Evolutionary conservation across 2,113 vertebrate species (phyloP).

Genomic region (Cochlearius cochlearius): DNA sequence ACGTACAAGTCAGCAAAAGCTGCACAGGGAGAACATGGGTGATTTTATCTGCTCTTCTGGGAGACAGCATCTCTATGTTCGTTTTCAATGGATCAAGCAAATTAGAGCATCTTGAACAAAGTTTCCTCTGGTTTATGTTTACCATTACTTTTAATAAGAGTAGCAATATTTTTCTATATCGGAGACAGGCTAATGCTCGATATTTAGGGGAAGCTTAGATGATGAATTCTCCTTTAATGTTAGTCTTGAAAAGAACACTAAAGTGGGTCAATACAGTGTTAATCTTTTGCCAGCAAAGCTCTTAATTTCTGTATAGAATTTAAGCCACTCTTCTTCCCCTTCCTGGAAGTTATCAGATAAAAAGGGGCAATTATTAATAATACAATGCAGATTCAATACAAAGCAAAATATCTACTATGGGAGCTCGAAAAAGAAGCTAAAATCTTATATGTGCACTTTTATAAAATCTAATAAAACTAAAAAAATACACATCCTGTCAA

Average conservation of each 20-base stretch:
- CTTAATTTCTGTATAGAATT: not conserved
- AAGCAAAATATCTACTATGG: not conserved
- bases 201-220: not conserved
- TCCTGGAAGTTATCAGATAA: not conserved
- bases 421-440: not conserved
- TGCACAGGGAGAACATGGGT: not conserved
- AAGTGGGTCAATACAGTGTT: not conserved
- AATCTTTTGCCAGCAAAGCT: conserved; percentile 3
- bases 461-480: not conserved
- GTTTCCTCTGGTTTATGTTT: not conserved
- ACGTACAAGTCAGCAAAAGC: not conserved
- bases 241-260: not conserved
- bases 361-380: not conserved
- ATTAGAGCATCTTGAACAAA: not conserved
- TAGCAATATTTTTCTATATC: not conserved
- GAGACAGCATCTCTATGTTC: not conserved
- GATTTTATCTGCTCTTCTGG: not conserved
- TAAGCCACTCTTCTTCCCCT: not conserved
- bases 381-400: not conserved
- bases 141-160: not conserved
- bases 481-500: not conserved
- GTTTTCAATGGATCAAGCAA: not conserved
- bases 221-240: not conserved
- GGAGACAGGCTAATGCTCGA: not conserved
- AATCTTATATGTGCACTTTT: not conserved